These are phyloP conservation scores for Phlogophora meticulosa DNA, from an alignment of 2,888 invertebrate genomes.

Conservation along the genomic window DNA sequence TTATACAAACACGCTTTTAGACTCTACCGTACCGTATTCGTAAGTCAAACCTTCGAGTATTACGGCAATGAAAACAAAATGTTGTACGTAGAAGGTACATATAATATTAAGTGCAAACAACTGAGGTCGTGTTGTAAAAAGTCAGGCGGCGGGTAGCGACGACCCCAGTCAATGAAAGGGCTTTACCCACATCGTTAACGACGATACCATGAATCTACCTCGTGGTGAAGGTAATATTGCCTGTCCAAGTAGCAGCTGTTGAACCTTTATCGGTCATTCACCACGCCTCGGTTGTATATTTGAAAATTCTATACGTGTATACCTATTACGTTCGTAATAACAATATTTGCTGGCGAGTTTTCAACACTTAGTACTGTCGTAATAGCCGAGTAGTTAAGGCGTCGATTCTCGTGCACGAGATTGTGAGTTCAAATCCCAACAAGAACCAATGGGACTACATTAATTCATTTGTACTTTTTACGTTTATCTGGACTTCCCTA, in stretches of 20 bases:
- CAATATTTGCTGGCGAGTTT: slow-evolving; percentile 79
- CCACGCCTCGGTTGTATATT: slow-evolving; percentile 67
- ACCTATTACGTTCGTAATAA: slow-evolving; percentile 63
- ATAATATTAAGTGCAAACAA: slow-evolving; percentile 59
- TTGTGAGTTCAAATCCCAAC: no score
- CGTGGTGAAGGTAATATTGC: slow-evolving; percentile 53
- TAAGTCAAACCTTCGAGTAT: slow-evolving; percentile 16
- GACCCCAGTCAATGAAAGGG: slow-evolving; percentile 56
- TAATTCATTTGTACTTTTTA: no score
- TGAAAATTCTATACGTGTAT: slow-evolving; percentile 71
- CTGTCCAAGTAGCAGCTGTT: slow-evolving; percentile 59
- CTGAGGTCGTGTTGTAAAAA: slow-evolving; percentile 57
- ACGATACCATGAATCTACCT: slow-evolving; percentile 53
- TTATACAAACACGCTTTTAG: slow-evolving; percentile 1
- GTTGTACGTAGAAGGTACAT: slow-evolving; percentile 44
- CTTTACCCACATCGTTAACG: slow-evolving; percentile 57
- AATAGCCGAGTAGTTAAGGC: not conserved
- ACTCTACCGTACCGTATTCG: slow-evolving; percentile 5
- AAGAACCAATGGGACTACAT: no score
- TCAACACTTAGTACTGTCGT: slow-evolving; percentile 76
- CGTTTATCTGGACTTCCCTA: no score
- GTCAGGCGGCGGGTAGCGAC: slow-evolving; percentile 42
- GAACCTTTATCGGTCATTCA: slow-evolving; percentile 84
- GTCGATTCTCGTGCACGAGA: no score
- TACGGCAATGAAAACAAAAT: slow-evolving; percentile 56